These are phyloP conservation scores for Eptesicus fuscus DNA, from an alignment of 2,113 vertebrate species.

Conservation along the genomic window DNA sequence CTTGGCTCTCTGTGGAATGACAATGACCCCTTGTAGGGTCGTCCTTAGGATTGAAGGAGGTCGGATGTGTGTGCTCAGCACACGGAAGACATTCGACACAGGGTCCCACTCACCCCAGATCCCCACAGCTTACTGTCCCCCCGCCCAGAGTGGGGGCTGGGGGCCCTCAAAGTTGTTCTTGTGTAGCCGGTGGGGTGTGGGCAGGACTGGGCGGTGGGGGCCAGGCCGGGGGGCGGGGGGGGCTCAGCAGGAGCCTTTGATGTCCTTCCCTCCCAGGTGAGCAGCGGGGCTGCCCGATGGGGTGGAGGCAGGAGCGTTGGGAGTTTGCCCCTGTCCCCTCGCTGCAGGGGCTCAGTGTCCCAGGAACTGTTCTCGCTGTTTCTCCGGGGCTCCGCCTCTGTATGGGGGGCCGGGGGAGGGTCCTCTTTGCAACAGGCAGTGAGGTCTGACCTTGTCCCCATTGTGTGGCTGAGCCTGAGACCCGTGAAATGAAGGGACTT, in stretches of 20 bases:
- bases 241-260: fast-evolving
- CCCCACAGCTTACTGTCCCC: not conserved
- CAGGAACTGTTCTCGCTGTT: fast-evolving
- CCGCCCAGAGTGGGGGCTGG: fast-evolving
- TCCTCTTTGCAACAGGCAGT: not conserved
- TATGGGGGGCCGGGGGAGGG: no score
- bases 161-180: fast-evolving
- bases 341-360: fast-evolving
- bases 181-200: not conserved
- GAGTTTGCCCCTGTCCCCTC: not conserved
- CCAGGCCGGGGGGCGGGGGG: no score
- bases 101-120: not conserved
- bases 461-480: not conserved
- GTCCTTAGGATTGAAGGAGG: not conserved
- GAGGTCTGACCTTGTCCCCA: not conserved
- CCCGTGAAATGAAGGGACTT: not conserved
- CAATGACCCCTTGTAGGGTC: fast-evolving
- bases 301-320: fast-evolving
- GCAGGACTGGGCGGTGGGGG: not conserved
- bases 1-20: not conserved
- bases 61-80: not conserved
- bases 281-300: fast-evolving
- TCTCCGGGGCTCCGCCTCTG: fast-evolving
- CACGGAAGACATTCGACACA: fast-evolving
- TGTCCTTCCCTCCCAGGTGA: not conserved